Conservation (phyloP, 35 echinoderm and acorn worm species). For the Eucidaris tribuloides region DNA sequence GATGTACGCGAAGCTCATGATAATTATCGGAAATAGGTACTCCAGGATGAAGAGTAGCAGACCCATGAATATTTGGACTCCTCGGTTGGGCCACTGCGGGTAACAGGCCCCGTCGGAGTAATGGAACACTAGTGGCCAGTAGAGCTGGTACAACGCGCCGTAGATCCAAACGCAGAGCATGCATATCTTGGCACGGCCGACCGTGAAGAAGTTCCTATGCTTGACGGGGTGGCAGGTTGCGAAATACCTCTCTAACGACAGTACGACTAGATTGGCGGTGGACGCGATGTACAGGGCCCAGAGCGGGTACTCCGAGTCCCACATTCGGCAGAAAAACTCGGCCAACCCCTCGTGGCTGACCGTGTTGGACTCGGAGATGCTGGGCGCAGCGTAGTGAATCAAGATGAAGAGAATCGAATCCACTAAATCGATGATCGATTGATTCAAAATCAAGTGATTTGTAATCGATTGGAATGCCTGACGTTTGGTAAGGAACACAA, state of each 20-base stretch:
- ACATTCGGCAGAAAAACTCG: slow-evolving; percentile 59
- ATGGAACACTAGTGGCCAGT: slow-evolving; percentile 51
- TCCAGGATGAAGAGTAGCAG: slow-evolving; percentile 60
- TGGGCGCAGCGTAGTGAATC: slow-evolving; percentile 12
- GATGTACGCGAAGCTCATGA: slow-evolving; percentile 84
- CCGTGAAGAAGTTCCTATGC: slow-evolving; percentile 69
- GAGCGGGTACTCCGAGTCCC: slow-evolving; percentile 65
- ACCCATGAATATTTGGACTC: slow-evolving; percentile 52
- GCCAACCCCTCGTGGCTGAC: background rate
- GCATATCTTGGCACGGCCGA: slow-evolving; percentile 22
- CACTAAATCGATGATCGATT: slow-evolving; percentile 75
- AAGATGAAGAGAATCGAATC: slow-evolving; percentile 71
- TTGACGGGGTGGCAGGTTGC: slow-evolving; percentile 65
- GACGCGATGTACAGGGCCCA: slow-evolving; percentile 83
- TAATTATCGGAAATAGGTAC: slow-evolving; percentile 59
- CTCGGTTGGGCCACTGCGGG: slow-evolving; percentile 25
- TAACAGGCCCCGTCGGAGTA: slow-evolving; percentile 26
- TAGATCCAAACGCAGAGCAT: slow-evolving; percentile 60
- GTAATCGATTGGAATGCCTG: slow-evolving; percentile 75
- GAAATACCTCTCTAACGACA: slow-evolving; percentile 72
- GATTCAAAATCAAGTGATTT: slow-evolving; percentile 80
- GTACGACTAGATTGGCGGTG: slow-evolving; percentile 67
- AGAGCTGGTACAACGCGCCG: slow-evolving; percentile 56
- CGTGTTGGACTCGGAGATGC: background rate
- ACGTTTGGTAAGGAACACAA: slow-evolving; percentile 63